Conservation (phyloP, 2,888 invertebrate species). For the Synanthedon andrenaeformis region DNA sequence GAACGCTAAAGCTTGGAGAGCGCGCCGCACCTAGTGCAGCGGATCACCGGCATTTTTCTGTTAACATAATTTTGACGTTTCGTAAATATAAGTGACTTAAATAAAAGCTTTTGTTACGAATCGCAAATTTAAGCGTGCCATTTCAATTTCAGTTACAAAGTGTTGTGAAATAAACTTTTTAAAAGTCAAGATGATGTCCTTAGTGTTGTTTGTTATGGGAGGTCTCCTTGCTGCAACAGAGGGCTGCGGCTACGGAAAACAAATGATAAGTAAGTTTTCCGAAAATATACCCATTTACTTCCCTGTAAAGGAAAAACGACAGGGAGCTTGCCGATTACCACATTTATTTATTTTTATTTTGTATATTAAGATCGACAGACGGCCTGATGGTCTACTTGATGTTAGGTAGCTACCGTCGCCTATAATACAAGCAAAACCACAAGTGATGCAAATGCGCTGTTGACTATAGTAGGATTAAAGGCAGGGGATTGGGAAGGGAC, state of each 20-base stretch:
- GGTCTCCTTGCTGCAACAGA: constrained; percentile 50
- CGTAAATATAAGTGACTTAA: constrained; percentile 58
- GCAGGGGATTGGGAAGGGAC: no score
- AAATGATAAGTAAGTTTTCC: constrained; percentile 54
- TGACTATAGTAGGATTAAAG: no score
- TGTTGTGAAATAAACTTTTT: constrained; percentile 49
- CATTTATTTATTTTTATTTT: no score
- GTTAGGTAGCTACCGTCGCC: no score
- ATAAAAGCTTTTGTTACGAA: constrained; percentile 58
- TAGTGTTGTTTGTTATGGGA: constrained; percentile 68
- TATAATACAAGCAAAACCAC: no score
- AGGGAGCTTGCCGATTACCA: no score
- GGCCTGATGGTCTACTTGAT: no score
- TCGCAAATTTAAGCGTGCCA: constrained; percentile 50
- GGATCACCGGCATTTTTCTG: constrained; percentile 48
- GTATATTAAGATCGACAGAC: no score
- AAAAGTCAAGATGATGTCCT: constrained; percentile 52
- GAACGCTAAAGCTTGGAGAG: constrained; percentile 57
- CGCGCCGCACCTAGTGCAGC: constrained; percentile 64
- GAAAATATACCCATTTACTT: constrained; percentile 3
- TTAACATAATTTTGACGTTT: constrained; percentile 52
- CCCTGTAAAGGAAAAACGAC: no score
- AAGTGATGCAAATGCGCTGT: no score
- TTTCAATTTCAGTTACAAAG: constrained; percentile 47
- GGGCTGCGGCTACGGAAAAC: constrained; percentile 60